Percentiles rank a stretch among this genome's conserved stretches.
Evolutionary conservation across 1,140 invertebrate species (phyloP).

Genomic region (Pseudomyrmex pallidus): DNA sequence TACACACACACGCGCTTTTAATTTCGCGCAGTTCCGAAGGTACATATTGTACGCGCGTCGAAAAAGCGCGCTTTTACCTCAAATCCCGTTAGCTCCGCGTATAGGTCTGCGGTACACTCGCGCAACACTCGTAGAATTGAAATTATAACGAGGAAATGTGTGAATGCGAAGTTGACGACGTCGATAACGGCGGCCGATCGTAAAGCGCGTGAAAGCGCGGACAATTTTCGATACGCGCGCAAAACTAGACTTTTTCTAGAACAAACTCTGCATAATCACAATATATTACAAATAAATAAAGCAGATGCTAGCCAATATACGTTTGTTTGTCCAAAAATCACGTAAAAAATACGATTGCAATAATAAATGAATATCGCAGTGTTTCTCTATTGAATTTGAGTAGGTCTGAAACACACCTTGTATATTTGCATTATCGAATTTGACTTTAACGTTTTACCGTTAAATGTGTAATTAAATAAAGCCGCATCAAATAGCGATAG

Average conservation of each 20-base stretch:
- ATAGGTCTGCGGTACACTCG: not conserved
- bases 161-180: slow-evolving; percentile 35
- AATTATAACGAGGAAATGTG: slow-evolving; percentile 45
- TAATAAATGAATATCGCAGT: too few relatives aligned
- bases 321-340: too few relatives aligned
- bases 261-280: not conserved
- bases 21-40: slow-evolving; percentile 14
- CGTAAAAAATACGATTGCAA: too few relatives aligned
- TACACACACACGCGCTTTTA: slow-evolving; percentile 7
- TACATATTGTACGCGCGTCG: not conserved
- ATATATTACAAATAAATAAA: slow-evolving; percentile 2
- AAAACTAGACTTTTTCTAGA: too few relatives aligned
- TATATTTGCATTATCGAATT: not conserved
- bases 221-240: not conserved
- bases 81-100: slow-evolving; percentile 22
- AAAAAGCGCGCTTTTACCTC: slow-evolving; percentile 36
- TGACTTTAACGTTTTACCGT: too few relatives aligned
- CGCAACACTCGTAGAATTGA: slow-evolving; percentile 28
- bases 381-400: too few relatives aligned
- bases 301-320: not conserved
- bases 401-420: too few relatives aligned
- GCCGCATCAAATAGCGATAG: too few relatives aligned
- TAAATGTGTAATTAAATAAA: too few relatives aligned
- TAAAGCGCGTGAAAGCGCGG: not conserved
- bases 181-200: slow-evolving; percentile 9